Conservation (phyloP, 2,888 invertebrate species). For the Fissipunctia ypsillon region DNA sequence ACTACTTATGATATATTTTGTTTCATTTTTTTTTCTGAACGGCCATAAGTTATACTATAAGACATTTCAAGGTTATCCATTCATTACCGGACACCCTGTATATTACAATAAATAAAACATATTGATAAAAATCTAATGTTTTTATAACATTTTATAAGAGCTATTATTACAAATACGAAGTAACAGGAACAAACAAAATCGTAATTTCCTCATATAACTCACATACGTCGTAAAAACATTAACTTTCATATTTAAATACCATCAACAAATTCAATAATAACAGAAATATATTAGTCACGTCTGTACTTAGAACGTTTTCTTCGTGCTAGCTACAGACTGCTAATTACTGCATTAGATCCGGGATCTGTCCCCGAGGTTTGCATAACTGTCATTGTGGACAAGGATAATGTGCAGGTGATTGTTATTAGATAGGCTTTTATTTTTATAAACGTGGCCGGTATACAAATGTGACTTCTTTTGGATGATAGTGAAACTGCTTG, state of each 20-base stretch:
- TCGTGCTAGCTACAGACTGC: not conserved
- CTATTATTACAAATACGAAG: not conserved
- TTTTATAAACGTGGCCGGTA: not conserved
- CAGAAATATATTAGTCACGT: not conserved
- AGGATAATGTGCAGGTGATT: not conserved
- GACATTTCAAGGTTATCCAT: too few relatives aligned
- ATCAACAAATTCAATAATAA: constrained; percentile 17
- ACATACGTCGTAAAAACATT: constrained; percentile 19
- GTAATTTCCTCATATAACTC: constrained; percentile 29
- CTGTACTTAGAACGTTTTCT: not conserved
- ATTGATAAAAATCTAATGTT: not conserved
- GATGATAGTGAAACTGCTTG: not conserved
- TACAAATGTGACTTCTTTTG: not conserved
- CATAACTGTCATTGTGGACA: not conserved
- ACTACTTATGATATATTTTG: too few relatives aligned
- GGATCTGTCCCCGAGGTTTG: not conserved
- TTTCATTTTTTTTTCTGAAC: too few relatives aligned
- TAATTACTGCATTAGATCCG: constrained; percentile 7
- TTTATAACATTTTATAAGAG: not conserved
- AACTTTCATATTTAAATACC: constrained; percentile 23
- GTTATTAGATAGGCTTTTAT: not conserved
- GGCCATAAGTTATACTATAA: too few relatives aligned
- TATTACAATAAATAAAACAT: too few relatives aligned
- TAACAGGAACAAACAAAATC: constrained; percentile 28
- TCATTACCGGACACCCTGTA: too few relatives aligned